Conservation (phyloP, 92 coral and sea anemone genomes). For the Virgularia gustaviana region DNA sequence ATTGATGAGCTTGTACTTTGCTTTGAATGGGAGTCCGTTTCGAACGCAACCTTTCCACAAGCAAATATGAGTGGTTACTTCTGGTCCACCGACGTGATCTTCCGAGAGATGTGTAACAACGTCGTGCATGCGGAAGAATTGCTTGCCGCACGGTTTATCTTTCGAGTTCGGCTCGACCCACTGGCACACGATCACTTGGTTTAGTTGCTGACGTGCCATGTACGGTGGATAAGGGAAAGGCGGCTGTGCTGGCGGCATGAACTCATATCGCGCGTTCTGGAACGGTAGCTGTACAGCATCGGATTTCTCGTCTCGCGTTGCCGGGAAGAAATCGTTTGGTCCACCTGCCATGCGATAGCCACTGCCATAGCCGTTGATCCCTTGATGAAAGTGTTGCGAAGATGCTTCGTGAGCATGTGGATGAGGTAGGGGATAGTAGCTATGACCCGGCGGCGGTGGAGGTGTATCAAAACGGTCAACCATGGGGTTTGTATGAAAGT, state of each 20-base stretch:
- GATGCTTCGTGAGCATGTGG: conserved; percentile 32
- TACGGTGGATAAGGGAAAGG: conserved; percentile 26
- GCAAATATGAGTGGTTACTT: conserved; percentile 92
- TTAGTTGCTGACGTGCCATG: conserved; percentile 76
- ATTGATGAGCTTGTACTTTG: conserved; percentile 97
- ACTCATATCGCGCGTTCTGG: conserved; percentile 11
- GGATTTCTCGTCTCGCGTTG: conserved; percentile 32
- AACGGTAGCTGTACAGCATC: conserved; percentile 16
- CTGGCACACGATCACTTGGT: conserved; percentile 96
- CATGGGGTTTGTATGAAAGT: conserved; percentile 31
- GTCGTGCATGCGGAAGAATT: conserved; percentile 99
- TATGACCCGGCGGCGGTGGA: conserved; percentile 6
- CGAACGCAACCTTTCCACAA: conserved; percentile 96
- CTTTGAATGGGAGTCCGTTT: conserved; percentile 91
- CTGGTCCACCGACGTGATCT: conserved; percentile 99
- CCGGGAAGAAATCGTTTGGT: conserved; percentile 1
- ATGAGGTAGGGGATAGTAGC: background rate
- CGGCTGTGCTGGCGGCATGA: conserved; percentile 29
- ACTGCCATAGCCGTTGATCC: conserved; percentile 19
- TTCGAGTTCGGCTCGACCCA: conserved; percentile 98
- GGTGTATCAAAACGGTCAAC: conserved; percentile 37
- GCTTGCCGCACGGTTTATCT: conserved; percentile 97
- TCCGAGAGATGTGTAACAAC: conserved; percentile 96
- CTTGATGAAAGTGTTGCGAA: conserved; percentile 19
- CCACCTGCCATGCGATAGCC: conserved; percentile 30